These are phyloP conservation scores for Rhodinocichla rosea DNA, from an alignment of 2,113 vertebrate species.

Conservation along the genomic window DNA sequence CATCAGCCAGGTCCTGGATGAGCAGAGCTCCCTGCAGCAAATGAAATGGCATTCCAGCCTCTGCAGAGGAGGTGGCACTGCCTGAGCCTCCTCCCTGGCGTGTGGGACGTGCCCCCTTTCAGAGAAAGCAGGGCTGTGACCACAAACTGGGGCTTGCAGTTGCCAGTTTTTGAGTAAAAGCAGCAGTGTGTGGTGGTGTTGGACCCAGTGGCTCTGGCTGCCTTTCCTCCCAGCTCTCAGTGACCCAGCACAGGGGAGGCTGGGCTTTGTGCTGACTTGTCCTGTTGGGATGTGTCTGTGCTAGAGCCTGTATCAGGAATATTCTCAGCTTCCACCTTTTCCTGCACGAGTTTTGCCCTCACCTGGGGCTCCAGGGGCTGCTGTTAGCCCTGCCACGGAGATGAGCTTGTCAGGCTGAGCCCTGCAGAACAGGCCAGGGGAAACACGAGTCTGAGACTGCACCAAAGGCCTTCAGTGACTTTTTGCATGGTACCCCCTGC, in stretches of 20 bases:
- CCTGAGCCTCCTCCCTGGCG: fast-evolving
- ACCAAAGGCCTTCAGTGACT: background rate
- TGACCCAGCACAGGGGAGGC: background rate
- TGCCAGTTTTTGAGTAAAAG: background rate
- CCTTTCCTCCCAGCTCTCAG: background rate
- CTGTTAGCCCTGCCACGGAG: background rate
- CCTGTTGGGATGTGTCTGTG: background rate
- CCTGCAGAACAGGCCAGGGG: background rate
- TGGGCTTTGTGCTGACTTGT: background rate
- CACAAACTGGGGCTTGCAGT: background rate
- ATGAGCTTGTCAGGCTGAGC: background rate
- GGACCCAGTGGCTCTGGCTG: background rate
- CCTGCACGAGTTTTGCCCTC: fast-evolving
- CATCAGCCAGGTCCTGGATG: background rate
- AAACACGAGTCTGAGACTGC: background rate
- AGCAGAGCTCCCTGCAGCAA: background rate
- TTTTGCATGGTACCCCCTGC: background rate
- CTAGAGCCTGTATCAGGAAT: background rate
- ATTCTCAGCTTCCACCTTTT: background rate
- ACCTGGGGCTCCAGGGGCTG: background rate
- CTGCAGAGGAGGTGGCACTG: background rate
- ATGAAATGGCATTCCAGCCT: background rate
- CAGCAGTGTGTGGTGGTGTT: fast-evolving
- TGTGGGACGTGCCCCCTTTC: background rate
- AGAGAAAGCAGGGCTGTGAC: background rate